Conservation (phyloP, 2,113 vertebrate species). For the Bubo bubo region DNA sequence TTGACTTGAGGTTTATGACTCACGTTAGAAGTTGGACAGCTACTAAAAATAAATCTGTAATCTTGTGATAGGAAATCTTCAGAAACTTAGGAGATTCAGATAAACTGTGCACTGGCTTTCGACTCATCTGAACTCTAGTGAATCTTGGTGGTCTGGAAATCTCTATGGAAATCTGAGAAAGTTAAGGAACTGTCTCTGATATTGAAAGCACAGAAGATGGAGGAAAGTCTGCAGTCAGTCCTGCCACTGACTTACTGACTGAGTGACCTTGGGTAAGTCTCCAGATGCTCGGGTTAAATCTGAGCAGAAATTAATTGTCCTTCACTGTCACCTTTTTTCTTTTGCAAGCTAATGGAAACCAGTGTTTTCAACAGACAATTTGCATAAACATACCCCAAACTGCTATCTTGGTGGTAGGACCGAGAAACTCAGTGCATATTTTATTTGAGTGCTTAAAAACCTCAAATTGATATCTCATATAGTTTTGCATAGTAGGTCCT, state of each 20-base stretch:
- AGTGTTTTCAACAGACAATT: background rate
- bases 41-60: constrained; percentile 39
- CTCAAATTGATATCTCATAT: background rate
- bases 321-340: background rate
- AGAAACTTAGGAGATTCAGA: background rate
- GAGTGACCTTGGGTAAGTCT: background rate
- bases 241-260: background rate
- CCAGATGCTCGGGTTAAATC: background rate
- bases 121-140: background rate
- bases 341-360: background rate
- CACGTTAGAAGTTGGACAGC: background rate
- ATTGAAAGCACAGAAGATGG: background rate
- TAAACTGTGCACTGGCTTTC: background rate
- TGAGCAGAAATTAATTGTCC: background rate
- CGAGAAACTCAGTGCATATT: accelerated
- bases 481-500: background rate
- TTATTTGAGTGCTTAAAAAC: background rate
- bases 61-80: background rate
- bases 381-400: background rate
- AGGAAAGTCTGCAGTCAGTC: background rate
- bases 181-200: background rate
- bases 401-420: background rate
- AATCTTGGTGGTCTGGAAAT: background rate
- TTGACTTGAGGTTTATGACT: constrained; percentile 3
- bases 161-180: background rate